These are phyloP conservation scores for Anguilla japonica DNA, from an alignment of 2,113 vertebrate genomes.

Conservation along the genomic window DNA sequence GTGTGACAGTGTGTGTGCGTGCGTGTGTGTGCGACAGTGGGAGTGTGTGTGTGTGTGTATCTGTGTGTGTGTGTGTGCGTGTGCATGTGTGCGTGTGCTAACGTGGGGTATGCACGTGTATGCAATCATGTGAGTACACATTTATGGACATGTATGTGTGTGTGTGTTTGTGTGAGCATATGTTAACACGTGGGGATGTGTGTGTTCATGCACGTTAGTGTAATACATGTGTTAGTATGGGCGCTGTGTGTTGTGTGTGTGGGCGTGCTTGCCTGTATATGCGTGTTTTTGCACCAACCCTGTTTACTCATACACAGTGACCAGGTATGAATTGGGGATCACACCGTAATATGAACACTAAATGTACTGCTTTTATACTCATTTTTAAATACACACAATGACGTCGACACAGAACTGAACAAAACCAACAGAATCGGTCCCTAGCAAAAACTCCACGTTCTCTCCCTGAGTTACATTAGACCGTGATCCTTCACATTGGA, in stretches of 20 bases:
- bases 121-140: background rate
- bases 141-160: background rate
- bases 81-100: background rate
- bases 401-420: background rate
- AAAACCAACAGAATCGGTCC: conserved; percentile 15
- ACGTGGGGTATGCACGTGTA: background rate
- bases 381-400: background rate
- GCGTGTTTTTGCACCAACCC: background rate
- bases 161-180: background rate
- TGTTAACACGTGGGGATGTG: background rate
- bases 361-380: background rate
- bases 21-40: background rate
- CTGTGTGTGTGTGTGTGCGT: background rate
- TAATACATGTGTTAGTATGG: no score
- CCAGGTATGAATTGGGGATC: background rate
- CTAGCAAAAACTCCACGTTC: conserved; percentile 26
- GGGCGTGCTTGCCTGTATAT: background rate
- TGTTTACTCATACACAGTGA: no score
- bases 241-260: background rate
- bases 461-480: conserved; percentile 31
- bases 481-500: conserved; percentile 31
- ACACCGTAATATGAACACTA: background rate
- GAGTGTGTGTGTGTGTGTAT: background rate
- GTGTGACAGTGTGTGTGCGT: background rate
- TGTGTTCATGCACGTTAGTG: background rate